Base-by-base conservation (phyloP, 2,113 vertebrate species). In the Coregonus clupeaformis region DNA sequence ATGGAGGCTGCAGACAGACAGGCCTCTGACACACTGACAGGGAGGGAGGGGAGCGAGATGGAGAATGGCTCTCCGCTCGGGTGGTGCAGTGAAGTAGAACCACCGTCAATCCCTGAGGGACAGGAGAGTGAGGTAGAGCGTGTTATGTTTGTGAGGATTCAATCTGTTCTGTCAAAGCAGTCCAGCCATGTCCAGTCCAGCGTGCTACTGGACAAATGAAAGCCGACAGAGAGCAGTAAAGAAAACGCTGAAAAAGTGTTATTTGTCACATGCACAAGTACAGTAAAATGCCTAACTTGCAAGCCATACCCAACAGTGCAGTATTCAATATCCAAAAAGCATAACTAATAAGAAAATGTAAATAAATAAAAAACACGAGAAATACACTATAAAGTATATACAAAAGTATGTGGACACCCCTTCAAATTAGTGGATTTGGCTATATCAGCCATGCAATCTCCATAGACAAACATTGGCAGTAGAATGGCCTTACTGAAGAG, bases 1-100 rank as follows among this genome's bases (percentile, higher is more conserved):
- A n/a, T 7, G 63, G 14, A 49, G 47, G 14, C 14, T 11, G 12
- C 47, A 14, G 47, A 49, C 47, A 49, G 11, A 49, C 49, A 16
- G 59, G 36, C 5, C 65, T 57, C 32, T 25, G 29, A 14, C n/a
- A 49, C 13, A 60, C 13, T 42, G 64, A 75, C 24, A 55, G 52
- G 63, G 68, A 52, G 68, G 52, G 74, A 45, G 49, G 49, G 20
- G 14, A 45, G n/a, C 14, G 71, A 14, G 29, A 47, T 49, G 68
- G 52, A 68, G 52, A 25, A 66, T 5, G 13, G 14, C 29, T 30
- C 4, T 29, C 24, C 25, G 13, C 29, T 66, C 63, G 6, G 25
- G 63, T n/a, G n/a, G 1, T 22, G 27, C 27, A 32, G 55, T 52
- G 69, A 57, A 1, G 49, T 2, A 24, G 27, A 16, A 29, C 47